Evolutionary conservation across 2,113 vertebrate species (phyloP).

Genomic region (Capreolus pygargus): DNA sequence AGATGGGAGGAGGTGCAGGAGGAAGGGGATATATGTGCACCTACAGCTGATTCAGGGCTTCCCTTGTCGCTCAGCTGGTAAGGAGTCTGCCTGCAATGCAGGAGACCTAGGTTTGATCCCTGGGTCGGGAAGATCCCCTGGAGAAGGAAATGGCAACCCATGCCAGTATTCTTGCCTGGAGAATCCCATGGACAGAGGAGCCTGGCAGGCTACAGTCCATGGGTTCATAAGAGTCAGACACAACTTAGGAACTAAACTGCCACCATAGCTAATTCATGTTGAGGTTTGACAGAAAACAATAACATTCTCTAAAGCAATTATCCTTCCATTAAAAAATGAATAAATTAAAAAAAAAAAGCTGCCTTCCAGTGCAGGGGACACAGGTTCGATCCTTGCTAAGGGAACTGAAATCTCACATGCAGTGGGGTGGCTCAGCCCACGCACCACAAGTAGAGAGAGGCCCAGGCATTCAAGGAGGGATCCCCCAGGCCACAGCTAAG

Average conservation of each 20-base stretch:
- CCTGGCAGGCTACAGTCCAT: background rate
- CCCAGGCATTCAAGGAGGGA: background rate
- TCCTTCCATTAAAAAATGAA: background rate
- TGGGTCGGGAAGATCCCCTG: background rate
- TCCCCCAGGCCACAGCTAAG: background rate
- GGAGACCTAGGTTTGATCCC: background rate
- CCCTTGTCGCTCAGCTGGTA: background rate
- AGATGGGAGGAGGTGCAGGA: background rate
- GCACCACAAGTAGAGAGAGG: background rate
- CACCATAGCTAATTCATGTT: background rate
- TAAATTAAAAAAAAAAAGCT: background rate
- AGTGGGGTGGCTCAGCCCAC: background rate
- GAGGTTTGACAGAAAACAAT: background rate
- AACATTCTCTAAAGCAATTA: background rate
- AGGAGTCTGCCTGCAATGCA: background rate
- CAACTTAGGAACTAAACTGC: background rate
- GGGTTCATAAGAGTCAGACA: background rate
- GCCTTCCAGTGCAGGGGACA: background rate
- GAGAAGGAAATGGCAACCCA: background rate
- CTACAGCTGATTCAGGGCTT: background rate
- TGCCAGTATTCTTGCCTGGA: background rate
- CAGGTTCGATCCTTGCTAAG: background rate
- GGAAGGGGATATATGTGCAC: background rate
- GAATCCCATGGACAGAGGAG: background rate
- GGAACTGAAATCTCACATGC: background rate